Percentiles rank a stretch among this genome's conserved stretches.
Evolutionary conservation across 2,113 vertebrate genomes (phyloP).

Genomic region (Paralichthys olivaceus): DNA sequence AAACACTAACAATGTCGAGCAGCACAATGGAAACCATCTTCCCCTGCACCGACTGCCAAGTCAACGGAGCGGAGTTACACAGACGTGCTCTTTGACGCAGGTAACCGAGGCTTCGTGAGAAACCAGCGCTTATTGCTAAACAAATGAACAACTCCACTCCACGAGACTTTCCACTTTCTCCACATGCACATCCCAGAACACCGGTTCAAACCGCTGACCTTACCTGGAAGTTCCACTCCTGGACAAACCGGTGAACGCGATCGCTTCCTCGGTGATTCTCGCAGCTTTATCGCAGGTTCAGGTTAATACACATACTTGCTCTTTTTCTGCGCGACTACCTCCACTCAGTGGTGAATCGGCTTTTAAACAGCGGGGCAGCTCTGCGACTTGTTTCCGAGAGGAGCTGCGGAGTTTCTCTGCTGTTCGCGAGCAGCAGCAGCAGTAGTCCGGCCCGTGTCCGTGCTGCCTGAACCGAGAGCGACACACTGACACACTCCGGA

Average conservation of each 20-base stretch:
- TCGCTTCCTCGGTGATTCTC: conserved; percentile 40
- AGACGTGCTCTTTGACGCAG: background rate
- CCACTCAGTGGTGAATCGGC: background rate
- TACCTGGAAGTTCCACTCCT: conserved; percentile 66
- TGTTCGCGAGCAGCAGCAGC: background rate
- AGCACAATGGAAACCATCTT: conserved; percentile 64
- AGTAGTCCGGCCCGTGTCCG: conserved; percentile 7
- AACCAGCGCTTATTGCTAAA: background rate
- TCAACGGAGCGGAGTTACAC: background rate
- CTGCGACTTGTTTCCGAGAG: background rate
- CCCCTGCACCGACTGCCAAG: background rate
- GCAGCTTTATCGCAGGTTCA: conserved; percentile 28
- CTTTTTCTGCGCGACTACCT: background rate
- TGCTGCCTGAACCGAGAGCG: conserved; percentile 18
- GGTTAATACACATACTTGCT: background rate
- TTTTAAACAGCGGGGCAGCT: no score
- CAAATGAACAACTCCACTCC: background rate
- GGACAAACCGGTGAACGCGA: conserved; percentile 51
- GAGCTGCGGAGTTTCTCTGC: background rate
- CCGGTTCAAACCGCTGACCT: conserved; percentile 1
- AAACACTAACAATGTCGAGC: conserved; percentile 47
- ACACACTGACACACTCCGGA: conserved; percentile 58
- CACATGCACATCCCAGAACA: background rate
- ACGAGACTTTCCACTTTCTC: rapidly evolving
- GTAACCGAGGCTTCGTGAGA: background rate